Base-by-base conservation (phyloP, 2,888 invertebrate species). In the Hydrotaea cyrtoneurina region DNA sequence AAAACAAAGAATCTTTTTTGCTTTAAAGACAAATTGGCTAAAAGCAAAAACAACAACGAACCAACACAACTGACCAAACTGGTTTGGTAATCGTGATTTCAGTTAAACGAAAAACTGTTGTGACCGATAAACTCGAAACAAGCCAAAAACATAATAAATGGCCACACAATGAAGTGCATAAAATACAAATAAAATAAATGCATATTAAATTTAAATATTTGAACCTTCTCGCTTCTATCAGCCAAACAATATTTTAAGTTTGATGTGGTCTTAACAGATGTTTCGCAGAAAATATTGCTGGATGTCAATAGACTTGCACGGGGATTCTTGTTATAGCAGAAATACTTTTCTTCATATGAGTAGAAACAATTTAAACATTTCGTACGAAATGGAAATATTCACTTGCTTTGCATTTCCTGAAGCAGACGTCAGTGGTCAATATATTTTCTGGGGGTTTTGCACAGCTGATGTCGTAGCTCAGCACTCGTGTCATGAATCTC, bases 1-100 rank as follows among this genome's bases (percentile, higher is more conserved):
- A 78, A 62, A 59, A 80, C 53, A 72, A 83, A 83, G 78, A 83
- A 78, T 80, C 62, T 69, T 50, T 43, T 50, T 50, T 15, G 50
- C 50, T 76, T 53, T 4, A 11, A 46, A 0, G 26, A 71, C 46
- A 71, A 50, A 43, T 71, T 71, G 46, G 36, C 31, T 26, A 62
- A 62, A 31, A 62, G n/a, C 62, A 31, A 62, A 62, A 13, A 2
- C 31, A 62, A 31, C 31, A 62, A 62, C n/a, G n/a, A n/a, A 50
- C 1, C 50, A 15, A n/a, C 50, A 50, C 31, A 62, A 23, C 62
- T 74, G 26, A n/a, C 59, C 62, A 74, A 83, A 83, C 80, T 53
- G 74, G 83, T 77, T 80, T 75, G 64, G 46, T 57, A 19, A 79
- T 53, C 39, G 19, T 78, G 64, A 66, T 66, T 66, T 66, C 36